Conservation (phyloP, 1,140 invertebrate genomes). For the Drosophila chauvacae region DNA sequence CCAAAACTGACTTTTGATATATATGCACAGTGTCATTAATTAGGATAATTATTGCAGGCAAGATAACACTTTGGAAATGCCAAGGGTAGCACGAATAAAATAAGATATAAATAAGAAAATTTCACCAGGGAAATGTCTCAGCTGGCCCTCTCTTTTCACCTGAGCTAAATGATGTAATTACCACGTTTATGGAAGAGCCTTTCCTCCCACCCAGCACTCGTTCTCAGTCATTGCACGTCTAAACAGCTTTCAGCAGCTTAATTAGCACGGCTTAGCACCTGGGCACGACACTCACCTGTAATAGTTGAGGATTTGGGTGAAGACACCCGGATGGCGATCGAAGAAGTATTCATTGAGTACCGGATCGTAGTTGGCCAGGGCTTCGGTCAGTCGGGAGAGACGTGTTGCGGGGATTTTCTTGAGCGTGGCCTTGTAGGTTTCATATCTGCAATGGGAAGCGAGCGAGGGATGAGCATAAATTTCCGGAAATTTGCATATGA, state of each 20-base stretch:
- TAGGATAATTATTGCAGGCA: constrained; percentile 8
- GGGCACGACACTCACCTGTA: constrained; percentile 87
- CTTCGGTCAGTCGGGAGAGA: constrained; percentile 94
- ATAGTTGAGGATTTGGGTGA: constrained; percentile 96
- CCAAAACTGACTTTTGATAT: constrained; percentile 31
- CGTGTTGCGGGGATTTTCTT: constrained; percentile 98
- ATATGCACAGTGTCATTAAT: constrained; percentile 28
- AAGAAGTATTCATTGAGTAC: constrained; percentile 99
- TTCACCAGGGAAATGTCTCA: constrained; percentile 3
- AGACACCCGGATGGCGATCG: constrained; percentile 98
- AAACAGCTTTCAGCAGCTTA: constrained; percentile 32
- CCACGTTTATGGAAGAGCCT: neutral
- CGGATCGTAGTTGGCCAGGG: constrained; percentile 97
- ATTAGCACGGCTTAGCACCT: constrained; percentile 5
- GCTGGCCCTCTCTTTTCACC: too few relatives aligned
- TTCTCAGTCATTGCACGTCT: constrained; percentile 39
- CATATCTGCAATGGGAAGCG: constrained; percentile 88
- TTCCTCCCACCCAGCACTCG: neutral
- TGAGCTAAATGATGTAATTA: constrained; percentile 38
- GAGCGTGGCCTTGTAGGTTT: constrained; percentile 96
- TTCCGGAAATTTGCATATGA: constrained; percentile 54
- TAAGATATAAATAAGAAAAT: constrained; percentile 1
- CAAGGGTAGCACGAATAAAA: constrained; percentile 1
- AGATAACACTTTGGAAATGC: constrained; percentile 23
- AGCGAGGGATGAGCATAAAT: constrained; percentile 17